Percentiles rank a stretch among this genome's conserved stretches.
These are phyloP conservation scores for Tupiocoris notatus DNA, from an alignment of 2,888 invertebrate species.

Conservation along the genomic window DNA sequence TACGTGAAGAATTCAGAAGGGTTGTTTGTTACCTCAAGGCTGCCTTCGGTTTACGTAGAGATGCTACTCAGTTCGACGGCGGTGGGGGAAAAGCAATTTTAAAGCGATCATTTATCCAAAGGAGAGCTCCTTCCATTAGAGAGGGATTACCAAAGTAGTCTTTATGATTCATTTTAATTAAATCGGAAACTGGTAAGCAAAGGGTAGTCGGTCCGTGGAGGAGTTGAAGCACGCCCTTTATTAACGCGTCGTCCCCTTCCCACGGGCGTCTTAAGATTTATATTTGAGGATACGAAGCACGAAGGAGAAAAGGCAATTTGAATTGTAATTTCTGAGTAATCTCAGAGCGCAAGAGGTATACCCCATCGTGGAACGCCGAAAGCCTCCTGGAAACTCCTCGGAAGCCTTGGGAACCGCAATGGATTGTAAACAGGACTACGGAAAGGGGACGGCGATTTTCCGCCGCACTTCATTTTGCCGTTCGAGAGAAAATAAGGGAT, in stretches of 20 bases:
- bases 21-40: constrained; percentile 38
- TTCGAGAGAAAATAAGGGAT: constrained; percentile 18
- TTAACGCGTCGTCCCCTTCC: constrained; percentile 30
- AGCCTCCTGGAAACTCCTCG: constrained; percentile 17
- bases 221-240: constrained; percentile 39
- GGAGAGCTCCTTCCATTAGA: constrained; percentile 35
- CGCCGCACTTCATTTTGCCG: constrained; percentile 30
- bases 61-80: background rate
- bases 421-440: constrained; percentile 39
- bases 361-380: background rate
- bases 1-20: constrained; percentile 37
- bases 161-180: constrained; percentile 42
- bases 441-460: constrained; percentile 35
- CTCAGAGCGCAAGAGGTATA: constrained; percentile 4
- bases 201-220: constrained; percentile 12
- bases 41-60: background rate
- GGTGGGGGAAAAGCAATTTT: constrained; percentile 33
- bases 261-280: constrained; percentile 24
- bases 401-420: constrained; percentile 38
- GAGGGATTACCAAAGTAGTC: constrained; percentile 40
- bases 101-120: constrained; percentile 40
- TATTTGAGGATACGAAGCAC: constrained; percentile 15
- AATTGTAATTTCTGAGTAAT: constrained; percentile 42
- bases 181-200: constrained; percentile 38
- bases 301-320: constrained; percentile 33